Base-by-base conservation (phyloP, 2,888 invertebrate species). In the Clivina fossor region DNA sequence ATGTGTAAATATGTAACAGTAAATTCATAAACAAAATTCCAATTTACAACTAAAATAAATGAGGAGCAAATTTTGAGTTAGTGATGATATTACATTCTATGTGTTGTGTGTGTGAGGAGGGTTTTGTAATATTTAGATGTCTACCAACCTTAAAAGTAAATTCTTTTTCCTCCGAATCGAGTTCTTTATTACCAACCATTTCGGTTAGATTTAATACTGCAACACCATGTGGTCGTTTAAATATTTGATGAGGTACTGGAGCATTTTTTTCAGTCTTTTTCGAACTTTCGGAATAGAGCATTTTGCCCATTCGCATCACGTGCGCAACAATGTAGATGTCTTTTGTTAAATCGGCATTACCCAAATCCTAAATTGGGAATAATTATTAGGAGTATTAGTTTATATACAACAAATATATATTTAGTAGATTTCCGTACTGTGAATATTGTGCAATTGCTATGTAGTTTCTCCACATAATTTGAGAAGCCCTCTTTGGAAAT, bases 401-500 rank as follows among this genome's bases (percentile, higher is more conserved):
- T 49, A 9, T 18, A 48, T n/a, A 22, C 18, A 7, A 54, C 4
- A 26, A 11, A 20, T 26, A 1, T 43, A 47, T 37, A 13, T 28
- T 15, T 20, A 41, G 15, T 40, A 33, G 22, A 44, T 5, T 18
- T 15, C 61, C 66, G 71, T 69, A 74, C 74, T 51, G 92, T 91
- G 72, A 94, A 94, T 56, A 94, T 83, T 16, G 92, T 92, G 70
- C 91, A 91, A 71, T 91, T 91, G 66, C 88, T 89, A 71, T 91
- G 88, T 64, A 92, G 74, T 68, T 91, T 87, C 67, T 93, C 92
- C 60, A 91, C 84, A 71, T 93, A 90, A 73, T 90, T 90, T 11
- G 92, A 89, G 74, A 92, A 90, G 9, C 93, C 93, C 67, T 93
- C 91, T 72, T 90, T 90, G 61, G 90, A 89, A 73, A 93, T 89